A percentile compares a stretch with the other conserved stretches of the same genome.
Conservation (phyloP, 2,797 vertebrate genomes). For the Clarias pachynema region DNA sequence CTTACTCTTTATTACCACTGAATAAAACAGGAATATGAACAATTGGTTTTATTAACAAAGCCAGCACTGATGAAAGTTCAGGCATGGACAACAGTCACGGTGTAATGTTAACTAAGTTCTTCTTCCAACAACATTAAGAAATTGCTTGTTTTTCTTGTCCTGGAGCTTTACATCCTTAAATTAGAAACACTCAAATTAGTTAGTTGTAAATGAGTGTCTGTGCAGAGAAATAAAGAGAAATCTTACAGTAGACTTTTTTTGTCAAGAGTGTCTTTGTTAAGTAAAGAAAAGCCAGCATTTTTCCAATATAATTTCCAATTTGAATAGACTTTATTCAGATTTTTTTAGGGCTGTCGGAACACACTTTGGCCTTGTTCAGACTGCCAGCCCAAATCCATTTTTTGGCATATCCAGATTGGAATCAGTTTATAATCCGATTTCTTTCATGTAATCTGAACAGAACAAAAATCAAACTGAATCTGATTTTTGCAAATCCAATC, state of each 20-base stretch:
- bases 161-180: not conserved
- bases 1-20: not conserved
- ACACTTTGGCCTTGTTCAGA: no score
- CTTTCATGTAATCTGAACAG: no score
- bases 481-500: no score
- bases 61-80: not conserved
- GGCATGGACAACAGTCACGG: not conserved
- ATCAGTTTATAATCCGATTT: no score
- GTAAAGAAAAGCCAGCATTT: not conserved
- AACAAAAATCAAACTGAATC: no score
- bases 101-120: not conserved
- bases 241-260: not conserved
- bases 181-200: not conserved
- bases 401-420: no score
- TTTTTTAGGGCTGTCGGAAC: no score
- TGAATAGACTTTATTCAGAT: no score
- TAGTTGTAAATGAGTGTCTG: not conserved
- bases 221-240: not conserved
- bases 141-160: not conserved
- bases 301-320: no score
- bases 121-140: not conserved
- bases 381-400: no score
- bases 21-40: not conserved
- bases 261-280: not conserved
- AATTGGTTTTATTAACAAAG: not conserved